phyloP scores from a whole-genome alignment of 2,797 vertebrate genomes.

The Sebastes paucispinis region DNA sequence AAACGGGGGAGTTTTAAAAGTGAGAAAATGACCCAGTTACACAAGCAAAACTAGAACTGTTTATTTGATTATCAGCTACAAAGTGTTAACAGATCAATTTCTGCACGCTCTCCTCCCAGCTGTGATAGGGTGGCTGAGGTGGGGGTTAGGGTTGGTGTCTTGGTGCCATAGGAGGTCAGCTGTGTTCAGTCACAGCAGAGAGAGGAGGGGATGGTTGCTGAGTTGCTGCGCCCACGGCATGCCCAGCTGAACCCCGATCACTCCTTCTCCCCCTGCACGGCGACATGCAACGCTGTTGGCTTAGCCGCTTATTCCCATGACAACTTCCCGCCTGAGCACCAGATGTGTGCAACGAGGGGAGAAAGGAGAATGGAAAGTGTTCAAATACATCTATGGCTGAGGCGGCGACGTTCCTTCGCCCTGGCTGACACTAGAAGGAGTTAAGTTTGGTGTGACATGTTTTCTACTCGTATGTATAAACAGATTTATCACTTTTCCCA shows the following conservation, averaged over 20 bases:
- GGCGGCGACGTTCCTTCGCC: conserved; percentile 4
- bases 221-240: conserved; percentile 58
- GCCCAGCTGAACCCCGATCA: conserved; percentile 62
- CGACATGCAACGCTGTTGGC: conserved; percentile 69
- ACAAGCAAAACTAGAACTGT: not conserved
- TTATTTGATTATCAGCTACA: conserved; percentile 31
- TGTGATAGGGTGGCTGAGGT: conserved; percentile 29
- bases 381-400: conserved; percentile 33
- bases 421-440: not conserved
- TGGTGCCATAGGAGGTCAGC: conserved; percentile 64
- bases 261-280: conserved; percentile 17
- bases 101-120: conserved; percentile 38
- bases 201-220: conserved; percentile 25
- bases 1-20: conserved; percentile 15
- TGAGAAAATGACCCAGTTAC: conserved; percentile 19
- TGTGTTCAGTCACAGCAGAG: conserved; percentile 59
- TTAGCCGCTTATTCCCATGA: conserved; percentile 73
- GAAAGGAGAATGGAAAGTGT: conserved; percentile 44
- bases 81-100: conserved; percentile 51
- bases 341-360: conserved; percentile 69
- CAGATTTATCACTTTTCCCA: not conserved
- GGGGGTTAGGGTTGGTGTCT: conserved; percentile 8
- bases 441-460: not conserved
- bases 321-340: conserved; percentile 69
- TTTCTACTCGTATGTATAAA: not conserved